These are phyloP conservation scores for Hippocampus abdominalis DNA, from an alignment of 2,113 vertebrate genomes.

Conservation along the genomic window DNA sequence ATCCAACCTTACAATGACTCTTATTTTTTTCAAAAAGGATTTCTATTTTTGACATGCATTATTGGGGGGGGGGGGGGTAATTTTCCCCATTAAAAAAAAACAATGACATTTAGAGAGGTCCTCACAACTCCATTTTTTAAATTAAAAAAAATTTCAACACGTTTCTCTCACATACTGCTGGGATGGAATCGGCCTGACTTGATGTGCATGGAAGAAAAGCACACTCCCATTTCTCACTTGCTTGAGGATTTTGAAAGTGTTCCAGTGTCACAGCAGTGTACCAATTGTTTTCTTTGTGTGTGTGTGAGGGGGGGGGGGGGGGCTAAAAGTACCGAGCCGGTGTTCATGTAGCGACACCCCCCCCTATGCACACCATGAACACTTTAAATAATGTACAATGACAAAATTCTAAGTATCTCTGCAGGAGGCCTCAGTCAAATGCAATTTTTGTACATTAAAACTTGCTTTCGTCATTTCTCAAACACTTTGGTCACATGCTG, in stretches of 20 bases:
- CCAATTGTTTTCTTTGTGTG: background rate
- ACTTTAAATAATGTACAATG: background rate
- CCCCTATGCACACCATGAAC: slow-evolving; percentile 1
- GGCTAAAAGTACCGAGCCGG: background rate
- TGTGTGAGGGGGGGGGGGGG: no score
- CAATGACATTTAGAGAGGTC: slow-evolving; percentile 33
- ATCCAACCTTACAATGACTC: slow-evolving; percentile 55
- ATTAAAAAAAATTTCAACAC: no score
- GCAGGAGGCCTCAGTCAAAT: background rate
- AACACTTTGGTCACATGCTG: background rate
- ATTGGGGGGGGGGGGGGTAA: slow-evolving; percentile 42
- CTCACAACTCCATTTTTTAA: slow-evolving; percentile 32
- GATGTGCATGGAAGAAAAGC: background rate
- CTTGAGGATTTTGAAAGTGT: background rate
- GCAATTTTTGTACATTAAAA: background rate
- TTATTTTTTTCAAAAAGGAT: slow-evolving; percentile 69
- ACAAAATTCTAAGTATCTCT: background rate
- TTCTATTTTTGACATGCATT: slow-evolving; percentile 75
- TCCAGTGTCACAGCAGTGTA: background rate
- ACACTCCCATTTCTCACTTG: slow-evolving; percentile 8
- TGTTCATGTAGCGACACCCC: slow-evolving; percentile 10
- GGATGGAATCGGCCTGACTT: background rate
- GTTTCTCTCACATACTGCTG: background rate
- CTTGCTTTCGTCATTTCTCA: background rate
- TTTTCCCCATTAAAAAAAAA: slow-evolving; percentile 23